Conservation (phyloP, 2,113 vertebrate species). For the Rhea americana region DNA sequence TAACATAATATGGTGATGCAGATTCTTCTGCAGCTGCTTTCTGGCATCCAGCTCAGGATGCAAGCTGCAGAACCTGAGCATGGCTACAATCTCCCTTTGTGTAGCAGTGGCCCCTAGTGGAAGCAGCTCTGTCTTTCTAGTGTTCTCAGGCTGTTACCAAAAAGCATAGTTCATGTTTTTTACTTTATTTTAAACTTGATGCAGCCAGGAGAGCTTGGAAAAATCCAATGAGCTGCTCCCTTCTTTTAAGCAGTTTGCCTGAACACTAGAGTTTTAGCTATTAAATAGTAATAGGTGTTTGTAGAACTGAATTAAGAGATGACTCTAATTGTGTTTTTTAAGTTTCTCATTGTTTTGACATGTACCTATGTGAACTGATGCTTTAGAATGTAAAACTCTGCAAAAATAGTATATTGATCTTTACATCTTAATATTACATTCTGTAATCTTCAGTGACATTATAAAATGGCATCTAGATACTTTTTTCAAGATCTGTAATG, state of each 20-base stretch:
- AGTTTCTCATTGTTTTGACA: neutral
- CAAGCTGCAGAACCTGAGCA: neutral
- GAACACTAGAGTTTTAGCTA: neutral
- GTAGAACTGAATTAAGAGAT: neutral
- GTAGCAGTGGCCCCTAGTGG: slow-evolving; percentile 24
- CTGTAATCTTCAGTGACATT: neutral
- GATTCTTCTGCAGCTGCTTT: neutral
- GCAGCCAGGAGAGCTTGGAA: neutral
- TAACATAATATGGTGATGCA: fast-evolving
- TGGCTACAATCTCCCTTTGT: neutral
- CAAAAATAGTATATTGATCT: neutral
- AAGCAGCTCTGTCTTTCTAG: fast-evolving
- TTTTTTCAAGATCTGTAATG: neutral
- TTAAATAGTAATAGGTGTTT: neutral
- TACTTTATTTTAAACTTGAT: neutral
- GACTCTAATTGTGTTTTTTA: neutral
- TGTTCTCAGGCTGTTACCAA: neutral
- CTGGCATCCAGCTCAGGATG: neutral
- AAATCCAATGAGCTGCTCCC: neutral
- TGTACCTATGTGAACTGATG: neutral
- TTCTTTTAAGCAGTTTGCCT: neutral
- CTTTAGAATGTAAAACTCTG: neutral
- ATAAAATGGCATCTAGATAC: neutral
- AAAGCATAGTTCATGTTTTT: neutral
- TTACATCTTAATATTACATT: neutral